Evolutionary conservation across 35 echinoderm and acorn worm genomes (phyloP).

Genomic region (Ophiothrix spiculata): DNA sequence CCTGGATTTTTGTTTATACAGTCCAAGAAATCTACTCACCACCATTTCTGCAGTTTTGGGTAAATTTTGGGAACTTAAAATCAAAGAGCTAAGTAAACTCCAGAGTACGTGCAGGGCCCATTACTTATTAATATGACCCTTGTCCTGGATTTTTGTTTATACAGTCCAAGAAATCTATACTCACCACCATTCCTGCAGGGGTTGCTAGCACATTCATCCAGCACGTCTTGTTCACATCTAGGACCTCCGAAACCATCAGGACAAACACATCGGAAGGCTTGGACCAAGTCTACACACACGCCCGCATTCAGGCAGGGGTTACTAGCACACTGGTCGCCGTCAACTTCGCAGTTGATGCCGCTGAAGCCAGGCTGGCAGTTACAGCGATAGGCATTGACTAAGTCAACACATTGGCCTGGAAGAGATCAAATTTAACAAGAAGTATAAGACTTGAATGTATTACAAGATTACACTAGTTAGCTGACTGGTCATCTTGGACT

Average conservation of each 20-base stretch:
- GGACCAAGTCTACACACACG: constrained; percentile 2
- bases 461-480: too few relatives aligned
- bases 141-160: too few relatives aligned
- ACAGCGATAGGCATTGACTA: constrained; percentile 80
- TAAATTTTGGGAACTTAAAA: constrained; percentile 61
- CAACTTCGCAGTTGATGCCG: constrained; percentile 67
- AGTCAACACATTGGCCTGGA: constrained; percentile 72
- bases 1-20: too few relatives aligned
- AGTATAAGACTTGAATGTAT: too few relatives aligned
- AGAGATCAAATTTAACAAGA: constrained; percentile 38
- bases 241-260: constrained; percentile 45
- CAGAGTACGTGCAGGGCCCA: too few relatives aligned
- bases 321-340: constrained; percentile 79
- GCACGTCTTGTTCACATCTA: constrained; percentile 58
- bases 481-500: too few relatives aligned
- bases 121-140: too few relatives aligned
- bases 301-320: constrained; percentile 71
- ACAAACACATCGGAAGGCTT: constrained; percentile 49
- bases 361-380: constrained; percentile 59
- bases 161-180: too few relatives aligned
- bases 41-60: constrained; percentile 50
- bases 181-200: constrained; percentile 71
- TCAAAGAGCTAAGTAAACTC: too few relatives aligned
- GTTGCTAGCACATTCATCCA: constrained; percentile 65
- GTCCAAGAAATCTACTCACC: too few relatives aligned